Evolutionary conservation across 2,888 invertebrate species (phyloP).

Genomic region (Drosophila fungiperda): DNA sequence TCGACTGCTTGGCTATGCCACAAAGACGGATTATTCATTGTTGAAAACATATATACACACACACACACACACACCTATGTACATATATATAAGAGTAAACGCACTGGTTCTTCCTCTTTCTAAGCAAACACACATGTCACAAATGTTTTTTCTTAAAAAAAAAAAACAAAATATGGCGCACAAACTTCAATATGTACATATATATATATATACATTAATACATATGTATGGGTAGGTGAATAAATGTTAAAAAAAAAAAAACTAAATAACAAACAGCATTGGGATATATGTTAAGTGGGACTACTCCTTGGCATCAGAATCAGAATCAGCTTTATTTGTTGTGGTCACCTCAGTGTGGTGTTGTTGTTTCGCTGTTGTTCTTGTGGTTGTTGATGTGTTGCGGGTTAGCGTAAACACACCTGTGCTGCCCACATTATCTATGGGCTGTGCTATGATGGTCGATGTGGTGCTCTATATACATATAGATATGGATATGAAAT

Average conservation of each 20-base stretch:
- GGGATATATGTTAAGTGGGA: neutral
- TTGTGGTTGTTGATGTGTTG: conserved; percentile 44
- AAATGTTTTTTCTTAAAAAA: conserved; percentile 44
- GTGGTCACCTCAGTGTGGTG: conserved; percentile 27
- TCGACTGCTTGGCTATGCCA: conserved; percentile 18
- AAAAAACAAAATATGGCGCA: conserved; percentile 1
- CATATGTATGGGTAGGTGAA: neutral
- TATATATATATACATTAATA: neutral
- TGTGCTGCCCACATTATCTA: conserved; percentile 66
- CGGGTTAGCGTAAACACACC: conserved; percentile 76
- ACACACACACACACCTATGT: neutral
- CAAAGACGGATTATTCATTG: conserved; percentile 31
- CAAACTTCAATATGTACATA: conserved; percentile 5
- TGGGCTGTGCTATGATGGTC: conserved; percentile 80
- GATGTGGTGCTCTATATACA: conserved; percentile 78
- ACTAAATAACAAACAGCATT: conserved; percentile 10
- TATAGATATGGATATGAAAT: neutral
- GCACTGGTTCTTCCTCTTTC: conserved; percentile 27
- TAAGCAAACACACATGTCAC: conserved; percentile 51
- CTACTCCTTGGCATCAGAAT: conserved; percentile 35
- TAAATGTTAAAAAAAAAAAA: conserved; percentile 10
- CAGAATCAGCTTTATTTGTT: conserved; percentile 26
- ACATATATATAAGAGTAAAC: neutral
- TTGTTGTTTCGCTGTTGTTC: conserved; percentile 21
- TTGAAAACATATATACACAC: conserved; percentile 1